Percentiles rank a stretch among this genome's conserved stretches.
Evolutionary conservation across 2,888 invertebrate genomes (phyloP).

Genomic region (Ptychoptera contaminata): DNA sequence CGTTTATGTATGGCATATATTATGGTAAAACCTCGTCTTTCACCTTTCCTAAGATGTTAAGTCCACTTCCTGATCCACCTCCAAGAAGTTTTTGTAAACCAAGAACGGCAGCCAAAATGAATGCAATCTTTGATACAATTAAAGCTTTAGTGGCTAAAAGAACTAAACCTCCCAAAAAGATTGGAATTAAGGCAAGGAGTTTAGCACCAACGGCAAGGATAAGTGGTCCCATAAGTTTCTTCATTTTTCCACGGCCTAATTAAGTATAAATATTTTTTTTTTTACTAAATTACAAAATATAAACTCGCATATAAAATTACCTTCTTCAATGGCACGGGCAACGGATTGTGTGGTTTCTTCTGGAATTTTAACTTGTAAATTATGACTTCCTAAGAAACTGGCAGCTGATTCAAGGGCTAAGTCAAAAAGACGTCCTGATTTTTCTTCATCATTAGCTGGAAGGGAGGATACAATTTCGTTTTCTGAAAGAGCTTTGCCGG

Average conservation of each 20-base stretch:
- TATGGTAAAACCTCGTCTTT: conserved; percentile 17
- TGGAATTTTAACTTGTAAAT: conserved; percentile 53
- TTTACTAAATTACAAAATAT: background rate
- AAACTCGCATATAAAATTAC: conserved; percentile 27
- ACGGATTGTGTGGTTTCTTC: conserved; percentile 46
- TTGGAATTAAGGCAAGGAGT: conserved; percentile 50
- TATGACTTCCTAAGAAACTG: conserved; percentile 42
- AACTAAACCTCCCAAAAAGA: conserved; percentile 54
- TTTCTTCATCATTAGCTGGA: conserved; percentile 36
- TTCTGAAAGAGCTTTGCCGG: conserved; percentile 29
- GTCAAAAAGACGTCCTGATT: conserved; percentile 35
- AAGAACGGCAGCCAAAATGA: conserved; percentile 52
- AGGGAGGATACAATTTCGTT: conserved; percentile 36
- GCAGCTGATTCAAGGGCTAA: conserved; percentile 38
- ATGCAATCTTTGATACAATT: conserved; percentile 61
- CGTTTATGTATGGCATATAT: background rate
- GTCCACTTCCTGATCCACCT: conserved; percentile 27
- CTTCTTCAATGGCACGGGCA: conserved; percentile 61
- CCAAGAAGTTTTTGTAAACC: conserved; percentile 52
- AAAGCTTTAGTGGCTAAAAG: conserved; percentile 61
- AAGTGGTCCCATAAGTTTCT: conserved; percentile 53
- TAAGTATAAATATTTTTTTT: background rate
- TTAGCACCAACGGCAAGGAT: conserved; percentile 55
- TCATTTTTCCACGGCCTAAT: conserved; percentile 58
- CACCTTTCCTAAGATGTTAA: conserved; percentile 17